Evolutionary conservation across 2,113 vertebrate genomes (phyloP), one percentile per base, ranked within the genome.

Genomic region (Cyphomyrus plagiostoma): DNA sequence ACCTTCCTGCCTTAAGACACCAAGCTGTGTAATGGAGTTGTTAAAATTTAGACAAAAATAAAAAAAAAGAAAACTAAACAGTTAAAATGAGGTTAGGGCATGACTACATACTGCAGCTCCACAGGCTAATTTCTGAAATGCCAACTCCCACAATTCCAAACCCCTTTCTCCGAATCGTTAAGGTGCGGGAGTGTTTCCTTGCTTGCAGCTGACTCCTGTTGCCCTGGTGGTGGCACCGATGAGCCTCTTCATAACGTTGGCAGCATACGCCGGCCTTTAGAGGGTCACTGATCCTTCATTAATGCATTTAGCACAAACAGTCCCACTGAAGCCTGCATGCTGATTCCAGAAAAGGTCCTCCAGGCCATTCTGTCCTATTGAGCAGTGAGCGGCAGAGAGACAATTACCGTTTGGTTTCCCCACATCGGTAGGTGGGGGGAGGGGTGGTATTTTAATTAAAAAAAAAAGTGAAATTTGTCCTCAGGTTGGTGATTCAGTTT

Each of bases 361-460:
- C n/a, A 89, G 90, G 91, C 52, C 3, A 88, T 39, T 85, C 83
- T 87, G 90, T 91, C 86, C 90, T 88, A 93, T 88, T 92, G 89
- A 89, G 74, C 89, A 21, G 56, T 88, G 93, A 92, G 92, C 91
- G 89, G 56, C 88, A 86, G 48, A 49, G 80, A 91, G 89, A 91
- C 88, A 90, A 91, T 89, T 89, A 91, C 62, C 89, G 90, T 91
- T 91, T 85, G 53, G 86, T 74, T 91, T 90, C 91, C 91, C 91
- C 45, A 74, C 82, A 45, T 89, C 89, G 50, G 42, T 21, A 23
- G 19, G 19, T n/a, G 82, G 82, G 82, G 82, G 82, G 45, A 56
- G 17, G 87, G n/a, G 56, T 53, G 26, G 17, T 42, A 42, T 88
- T 89, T 17, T 88, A 86, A 90, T 58, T 88, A 2, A 50, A 91